Conservation (phyloP, 1,140 invertebrate species). For the Mercenaria mercenaria region DNA sequence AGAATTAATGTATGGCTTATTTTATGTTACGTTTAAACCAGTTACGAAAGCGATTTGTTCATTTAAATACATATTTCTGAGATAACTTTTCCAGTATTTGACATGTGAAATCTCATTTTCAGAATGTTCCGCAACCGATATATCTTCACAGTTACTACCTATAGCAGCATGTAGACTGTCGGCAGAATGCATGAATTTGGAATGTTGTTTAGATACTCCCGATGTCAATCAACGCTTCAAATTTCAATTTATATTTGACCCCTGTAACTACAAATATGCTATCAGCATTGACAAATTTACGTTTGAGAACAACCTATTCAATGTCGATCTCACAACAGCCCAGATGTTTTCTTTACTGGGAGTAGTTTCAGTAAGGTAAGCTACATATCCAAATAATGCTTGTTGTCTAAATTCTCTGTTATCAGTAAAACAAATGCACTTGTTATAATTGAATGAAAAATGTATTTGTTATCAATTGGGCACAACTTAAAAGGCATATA, state of each 20-base stretch:
- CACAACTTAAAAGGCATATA: too few relatives aligned
- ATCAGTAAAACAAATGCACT: too few relatives aligned
- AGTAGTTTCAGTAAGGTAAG: neutral
- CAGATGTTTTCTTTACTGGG: neutral
- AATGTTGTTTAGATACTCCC: constrained; percentile 2
- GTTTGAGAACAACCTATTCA: neutral
- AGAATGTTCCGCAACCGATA: neutral
- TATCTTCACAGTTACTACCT: neutral
- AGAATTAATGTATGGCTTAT: too few relatives aligned
- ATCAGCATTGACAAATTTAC: constrained; percentile 12
- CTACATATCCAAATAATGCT: too few relatives aligned
- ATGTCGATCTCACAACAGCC: neutral
- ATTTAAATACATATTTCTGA: too few relatives aligned
- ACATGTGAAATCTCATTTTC: too few relatives aligned
- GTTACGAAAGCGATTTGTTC: too few relatives aligned
- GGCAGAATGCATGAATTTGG: neutral
- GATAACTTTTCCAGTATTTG: too few relatives aligned
- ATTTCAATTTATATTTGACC: constrained; percentile 11
- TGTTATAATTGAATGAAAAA: too few relatives aligned
- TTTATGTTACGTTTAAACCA: too few relatives aligned
- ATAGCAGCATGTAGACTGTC: neutral
- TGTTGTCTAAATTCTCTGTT: too few relatives aligned
- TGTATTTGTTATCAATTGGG: too few relatives aligned
- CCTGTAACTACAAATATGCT: constrained; percentile 5
- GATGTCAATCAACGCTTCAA: neutral